Evolutionary conservation across 53 echinoderm and acorn worm genomes (phyloP).

Genomic region (Hippasteria phrygiana): DNA sequence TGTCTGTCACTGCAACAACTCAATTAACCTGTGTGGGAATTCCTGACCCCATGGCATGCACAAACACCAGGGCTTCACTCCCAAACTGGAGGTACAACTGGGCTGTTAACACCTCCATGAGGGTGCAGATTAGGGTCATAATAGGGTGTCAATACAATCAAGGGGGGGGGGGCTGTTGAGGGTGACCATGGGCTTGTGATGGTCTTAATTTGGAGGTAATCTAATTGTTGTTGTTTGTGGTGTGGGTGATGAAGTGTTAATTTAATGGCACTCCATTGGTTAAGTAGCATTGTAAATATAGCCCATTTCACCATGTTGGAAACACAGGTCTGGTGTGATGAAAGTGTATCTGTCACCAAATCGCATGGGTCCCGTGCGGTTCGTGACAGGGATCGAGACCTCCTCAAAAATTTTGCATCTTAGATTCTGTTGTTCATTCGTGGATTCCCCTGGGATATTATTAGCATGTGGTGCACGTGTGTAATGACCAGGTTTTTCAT

Average conservation of each 20-base stretch:
- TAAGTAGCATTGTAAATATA: too few species aligned
- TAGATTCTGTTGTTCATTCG: too few species aligned
- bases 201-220: not conserved
- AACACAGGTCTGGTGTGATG: too few species aligned
- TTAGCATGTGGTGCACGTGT: too few species aligned
- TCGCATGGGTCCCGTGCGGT: too few species aligned
- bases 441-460: too few species aligned
- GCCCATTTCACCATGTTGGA: too few species aligned
- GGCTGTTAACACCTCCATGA: constrained; percentile 19
- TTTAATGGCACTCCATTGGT: too few species aligned
- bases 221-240: not conserved
- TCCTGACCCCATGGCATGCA: not conserved
- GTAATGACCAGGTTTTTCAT: too few species aligned
- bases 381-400: too few species aligned
- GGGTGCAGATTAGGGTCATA: not conserved
- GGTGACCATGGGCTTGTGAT: not conserved
- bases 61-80: constrained; percentile 12
- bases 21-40: not conserved
- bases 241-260: constrained; percentile 1
- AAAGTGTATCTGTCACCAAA: too few species aligned
- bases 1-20: not conserved
- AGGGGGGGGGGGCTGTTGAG: not conserved
- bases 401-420: too few species aligned
- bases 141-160: not conserved
- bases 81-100: constrained; percentile 20